phyloP scores from a whole-genome alignment of 2,797 vertebrate genomes.

The Silurus aristotelis region DNA sequence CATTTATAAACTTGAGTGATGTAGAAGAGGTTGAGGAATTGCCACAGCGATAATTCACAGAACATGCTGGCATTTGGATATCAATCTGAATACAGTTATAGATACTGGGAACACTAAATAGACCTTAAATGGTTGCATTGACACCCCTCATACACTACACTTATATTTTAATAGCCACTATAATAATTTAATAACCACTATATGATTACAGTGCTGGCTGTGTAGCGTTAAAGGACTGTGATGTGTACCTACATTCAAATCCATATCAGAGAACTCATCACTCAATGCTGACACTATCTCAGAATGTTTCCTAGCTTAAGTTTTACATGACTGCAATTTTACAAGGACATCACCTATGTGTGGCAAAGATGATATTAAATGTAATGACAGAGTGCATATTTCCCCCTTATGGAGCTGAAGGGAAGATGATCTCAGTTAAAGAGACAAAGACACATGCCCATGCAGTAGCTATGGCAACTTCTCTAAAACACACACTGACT shows the following conservation, averaged over 20 bases:
- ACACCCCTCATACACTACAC: neutral
- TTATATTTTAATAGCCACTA: neutral
- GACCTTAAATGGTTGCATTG: neutral
- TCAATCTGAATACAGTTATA: too few relatives aligned
- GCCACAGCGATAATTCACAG: neutral
- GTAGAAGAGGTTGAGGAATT: neutral
- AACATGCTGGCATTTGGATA: neutral
- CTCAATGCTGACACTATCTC: neutral
- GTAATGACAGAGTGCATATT: constrained; percentile 16
- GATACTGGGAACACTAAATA: too few relatives aligned
- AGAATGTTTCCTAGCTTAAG: neutral
- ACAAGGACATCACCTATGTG: constrained; percentile 1
- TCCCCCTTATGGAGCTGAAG: constrained; percentile 24
- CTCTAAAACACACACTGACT: constrained; percentile 41
- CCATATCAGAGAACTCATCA: neutral
- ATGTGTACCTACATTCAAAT: neutral
- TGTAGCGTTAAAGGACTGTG: neutral
- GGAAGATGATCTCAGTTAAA: constrained; percentile 36
- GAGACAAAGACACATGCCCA: constrained; percentile 37
- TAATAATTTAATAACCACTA: neutral
- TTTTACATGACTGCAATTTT: neutral
- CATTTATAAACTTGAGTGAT: too few relatives aligned
- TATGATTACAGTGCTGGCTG: neutral
- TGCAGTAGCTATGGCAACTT: constrained; percentile 49
- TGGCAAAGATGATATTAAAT: constrained; percentile 18